These are phyloP conservation scores for Agapornis canus DNA, from an alignment of 2,797 vertebrate species.

Conservation along the genomic window DNA sequence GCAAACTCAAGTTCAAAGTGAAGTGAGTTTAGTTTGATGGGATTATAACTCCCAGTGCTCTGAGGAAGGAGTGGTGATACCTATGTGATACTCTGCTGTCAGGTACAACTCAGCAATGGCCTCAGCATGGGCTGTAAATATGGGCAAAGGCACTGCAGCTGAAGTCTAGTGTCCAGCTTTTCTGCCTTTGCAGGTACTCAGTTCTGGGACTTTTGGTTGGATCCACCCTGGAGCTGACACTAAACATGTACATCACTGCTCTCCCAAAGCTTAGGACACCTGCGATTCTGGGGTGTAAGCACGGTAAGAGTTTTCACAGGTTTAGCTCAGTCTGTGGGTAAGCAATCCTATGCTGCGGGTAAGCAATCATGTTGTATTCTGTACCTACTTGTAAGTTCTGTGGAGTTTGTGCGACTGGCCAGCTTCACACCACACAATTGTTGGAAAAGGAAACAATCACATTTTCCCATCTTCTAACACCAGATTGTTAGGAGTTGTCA, in stretches of 20 bases:
- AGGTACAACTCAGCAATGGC: background rate
- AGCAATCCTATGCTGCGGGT: background rate
- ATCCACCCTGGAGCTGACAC: rapidly evolving
- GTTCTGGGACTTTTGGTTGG: background rate
- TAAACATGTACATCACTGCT: rapidly evolving
- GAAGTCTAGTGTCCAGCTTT: background rate
- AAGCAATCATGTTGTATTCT: background rate
- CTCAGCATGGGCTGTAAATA: background rate
- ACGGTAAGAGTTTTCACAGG: background rate
- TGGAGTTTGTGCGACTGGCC: background rate
- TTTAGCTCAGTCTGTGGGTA: background rate
- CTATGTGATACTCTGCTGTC: rapidly evolving
- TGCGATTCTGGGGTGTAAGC: background rate
- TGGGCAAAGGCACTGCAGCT: background rate
- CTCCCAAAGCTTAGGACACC: background rate
- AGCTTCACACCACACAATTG: background rate
- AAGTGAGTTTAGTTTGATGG: background rate
- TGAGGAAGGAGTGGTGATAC: background rate
- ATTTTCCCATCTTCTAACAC: background rate
- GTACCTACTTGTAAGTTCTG: rapidly evolving
- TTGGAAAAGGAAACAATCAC: background rate
- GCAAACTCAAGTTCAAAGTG: background rate
- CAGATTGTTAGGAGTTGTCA: background rate
- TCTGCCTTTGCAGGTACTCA: background rate
- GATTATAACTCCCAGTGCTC: background rate